phyloP scores from a whole-genome alignment of 2,888 invertebrate species.

The Saturnia japonica region DNA sequence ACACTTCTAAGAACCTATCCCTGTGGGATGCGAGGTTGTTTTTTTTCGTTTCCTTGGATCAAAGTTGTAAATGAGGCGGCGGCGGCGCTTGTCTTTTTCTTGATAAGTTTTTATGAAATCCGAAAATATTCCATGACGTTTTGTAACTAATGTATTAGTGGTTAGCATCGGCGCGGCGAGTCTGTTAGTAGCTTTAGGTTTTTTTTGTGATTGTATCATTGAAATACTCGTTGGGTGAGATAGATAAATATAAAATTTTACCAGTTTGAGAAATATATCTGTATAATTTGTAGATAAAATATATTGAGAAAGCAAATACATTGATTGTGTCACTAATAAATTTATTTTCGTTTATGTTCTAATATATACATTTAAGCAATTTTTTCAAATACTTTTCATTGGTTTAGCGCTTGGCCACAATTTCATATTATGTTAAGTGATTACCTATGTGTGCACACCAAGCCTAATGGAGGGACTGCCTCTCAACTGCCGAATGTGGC shows the following conservation, averaged over 20 bases:
- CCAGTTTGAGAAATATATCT: background rate
- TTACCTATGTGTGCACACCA: no score
- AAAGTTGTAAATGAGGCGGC: conserved; percentile 39
- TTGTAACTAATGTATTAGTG: conserved; percentile 6
- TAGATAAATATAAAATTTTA: background rate
- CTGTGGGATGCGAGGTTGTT: conserved; percentile 33
- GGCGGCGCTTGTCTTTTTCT: conserved; percentile 34
- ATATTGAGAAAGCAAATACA: background rate
- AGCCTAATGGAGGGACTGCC: no score
- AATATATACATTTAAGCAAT: no score
- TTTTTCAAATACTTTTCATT: no score
- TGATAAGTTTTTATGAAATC: conserved; percentile 15
- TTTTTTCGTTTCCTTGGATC: conserved; percentile 31
- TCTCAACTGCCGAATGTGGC: no score
- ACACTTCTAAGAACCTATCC: conserved; percentile 49
- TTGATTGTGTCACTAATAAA: background rate
- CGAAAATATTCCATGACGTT: conserved; percentile 15
- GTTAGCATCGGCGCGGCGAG: background rate
- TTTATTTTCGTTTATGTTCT: no score
- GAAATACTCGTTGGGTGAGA: background rate
- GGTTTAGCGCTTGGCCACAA: no score
- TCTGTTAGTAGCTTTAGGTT: background rate
- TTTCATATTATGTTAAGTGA: no score
- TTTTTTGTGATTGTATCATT: conserved; percentile 1
- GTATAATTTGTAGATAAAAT: background rate